Conservation (phyloP, 1,140 invertebrate species). For the Heliconius eleuchia region DNA sequence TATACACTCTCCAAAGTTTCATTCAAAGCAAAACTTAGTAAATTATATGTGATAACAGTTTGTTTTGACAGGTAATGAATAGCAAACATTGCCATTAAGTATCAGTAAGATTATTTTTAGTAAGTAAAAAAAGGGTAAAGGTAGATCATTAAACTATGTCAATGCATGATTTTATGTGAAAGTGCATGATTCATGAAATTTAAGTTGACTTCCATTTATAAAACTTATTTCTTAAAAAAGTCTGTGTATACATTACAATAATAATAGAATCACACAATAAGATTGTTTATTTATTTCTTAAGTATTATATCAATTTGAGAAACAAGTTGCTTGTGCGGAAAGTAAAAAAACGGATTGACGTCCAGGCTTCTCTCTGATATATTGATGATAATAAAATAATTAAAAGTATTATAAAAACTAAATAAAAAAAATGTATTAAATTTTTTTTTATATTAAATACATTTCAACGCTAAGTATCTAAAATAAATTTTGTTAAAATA, state of each 20-base stretch:
- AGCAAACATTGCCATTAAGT: conserved; percentile 8
- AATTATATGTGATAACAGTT: conserved; percentile 9
- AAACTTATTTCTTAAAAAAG: not conserved
- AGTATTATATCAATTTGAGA: not conserved
- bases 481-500: too few species aligned
- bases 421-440: too few species aligned
- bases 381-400: too few species aligned
- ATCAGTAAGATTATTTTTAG: not conserved
- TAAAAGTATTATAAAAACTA: too few species aligned
- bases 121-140: conserved; percentile 9
- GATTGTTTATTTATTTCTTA: too few species aligned
- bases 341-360: too few species aligned
- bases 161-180: conserved; percentile 25
- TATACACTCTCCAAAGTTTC: conserved; percentile 37
- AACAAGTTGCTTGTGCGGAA: too few species aligned
- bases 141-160: conserved; percentile 1
- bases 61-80: conserved; percentile 31
- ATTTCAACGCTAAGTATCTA: too few species aligned
- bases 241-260: not conserved
- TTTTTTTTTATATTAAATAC: too few species aligned
- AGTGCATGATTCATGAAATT: conserved; percentile 32
- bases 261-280: not conserved
- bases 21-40: not conserved
- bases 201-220: not conserved
- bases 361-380: too few species aligned